phyloP scores from a whole-genome alignment of 1,140 invertebrate genomes.

The Pseudachorutes palmiensis region DNA sequence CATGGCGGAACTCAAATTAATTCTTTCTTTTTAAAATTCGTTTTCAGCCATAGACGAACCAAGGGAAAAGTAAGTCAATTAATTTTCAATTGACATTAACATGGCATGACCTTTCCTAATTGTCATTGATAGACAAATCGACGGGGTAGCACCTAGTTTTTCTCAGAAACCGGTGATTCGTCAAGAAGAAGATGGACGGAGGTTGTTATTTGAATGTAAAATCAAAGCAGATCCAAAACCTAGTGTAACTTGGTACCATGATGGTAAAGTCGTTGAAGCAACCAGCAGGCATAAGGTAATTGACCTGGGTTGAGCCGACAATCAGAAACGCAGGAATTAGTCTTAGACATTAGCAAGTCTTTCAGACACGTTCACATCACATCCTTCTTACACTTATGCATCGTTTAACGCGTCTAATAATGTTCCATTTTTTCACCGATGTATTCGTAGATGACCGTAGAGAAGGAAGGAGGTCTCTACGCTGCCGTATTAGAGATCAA shows the following conservation, averaged over 20 bases:
- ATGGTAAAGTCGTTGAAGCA: slow-evolving; percentile 65
- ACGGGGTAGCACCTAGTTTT: slow-evolving; percentile 94
- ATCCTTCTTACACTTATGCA: slow-evolving; percentile 12
- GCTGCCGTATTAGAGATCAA: slow-evolving; percentile 83
- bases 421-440: slow-evolving; percentile 22
- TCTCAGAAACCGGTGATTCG: slow-evolving; percentile 92
- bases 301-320: no score
- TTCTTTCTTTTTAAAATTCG: no score
- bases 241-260: slow-evolving; percentile 83
- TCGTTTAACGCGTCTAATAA: neutral
- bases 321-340: no score
- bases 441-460: slow-evolving; percentile 68
- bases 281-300: slow-evolving; percentile 72
- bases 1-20: neutral
- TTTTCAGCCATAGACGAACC: slow-evolving; percentile 72
- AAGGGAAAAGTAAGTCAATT: slow-evolving; percentile 63
- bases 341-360: no score
- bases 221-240: slow-evolving; percentile 90
- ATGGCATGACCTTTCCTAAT: neutral
- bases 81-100: neutral
- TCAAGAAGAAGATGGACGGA: slow-evolving; percentile 93
- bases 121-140: slow-evolving; percentile 69
- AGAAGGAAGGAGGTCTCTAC: slow-evolving; percentile 87
- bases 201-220: slow-evolving; percentile 89
- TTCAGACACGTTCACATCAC: no score